Conservation (phyloP, 2,888 invertebrate genomes). For the Plagodis pulveraria region DNA sequence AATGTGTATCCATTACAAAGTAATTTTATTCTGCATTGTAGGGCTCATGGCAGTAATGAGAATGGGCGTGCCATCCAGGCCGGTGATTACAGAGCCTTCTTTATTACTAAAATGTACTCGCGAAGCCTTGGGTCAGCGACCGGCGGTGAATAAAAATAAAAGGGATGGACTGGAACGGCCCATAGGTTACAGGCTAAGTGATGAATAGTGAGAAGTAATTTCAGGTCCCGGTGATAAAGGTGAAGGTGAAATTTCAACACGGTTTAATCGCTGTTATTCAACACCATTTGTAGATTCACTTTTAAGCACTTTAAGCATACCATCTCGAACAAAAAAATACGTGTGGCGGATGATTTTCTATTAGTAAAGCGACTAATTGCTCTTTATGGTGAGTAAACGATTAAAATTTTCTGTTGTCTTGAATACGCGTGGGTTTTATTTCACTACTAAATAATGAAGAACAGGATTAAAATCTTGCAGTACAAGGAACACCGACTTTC, state of each 20-base stretch:
- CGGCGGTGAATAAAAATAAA: constrained; percentile 10
- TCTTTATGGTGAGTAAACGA: too few relatives aligned
- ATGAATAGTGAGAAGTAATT: neutral
- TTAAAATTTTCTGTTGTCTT: too few relatives aligned
- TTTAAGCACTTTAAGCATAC: too few relatives aligned
- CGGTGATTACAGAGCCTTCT: constrained; percentile 19
- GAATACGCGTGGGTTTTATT: too few relatives aligned
- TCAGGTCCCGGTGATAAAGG: neutral
- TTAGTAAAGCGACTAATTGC: too few relatives aligned
- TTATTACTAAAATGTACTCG: constrained; percentile 19
- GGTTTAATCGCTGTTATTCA: too few relatives aligned
- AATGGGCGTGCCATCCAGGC: constrained; percentile 9
- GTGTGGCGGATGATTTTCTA: too few relatives aligned
- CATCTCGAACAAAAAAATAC: too few relatives aligned
- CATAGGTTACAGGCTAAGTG: constrained; percentile 1
- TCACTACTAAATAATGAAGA: too few relatives aligned
- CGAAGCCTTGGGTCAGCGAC: constrained; percentile 19
- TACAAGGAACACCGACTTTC: too few relatives aligned
- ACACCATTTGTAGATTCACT: too few relatives aligned
- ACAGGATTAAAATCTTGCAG: too few relatives aligned
- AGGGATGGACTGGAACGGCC: constrained; percentile 1
- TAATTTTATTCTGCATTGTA: constrained; percentile 9
- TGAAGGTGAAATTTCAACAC: neutral
- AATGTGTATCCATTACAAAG: constrained; percentile 12
- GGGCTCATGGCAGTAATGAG: constrained; percentile 16